A percentile compares a stretch with the other conserved stretches of the same genome.
Evolutionary conservation across 2,113 vertebrate species (phyloP).

Genomic region (Chrysemys picta): DNA sequence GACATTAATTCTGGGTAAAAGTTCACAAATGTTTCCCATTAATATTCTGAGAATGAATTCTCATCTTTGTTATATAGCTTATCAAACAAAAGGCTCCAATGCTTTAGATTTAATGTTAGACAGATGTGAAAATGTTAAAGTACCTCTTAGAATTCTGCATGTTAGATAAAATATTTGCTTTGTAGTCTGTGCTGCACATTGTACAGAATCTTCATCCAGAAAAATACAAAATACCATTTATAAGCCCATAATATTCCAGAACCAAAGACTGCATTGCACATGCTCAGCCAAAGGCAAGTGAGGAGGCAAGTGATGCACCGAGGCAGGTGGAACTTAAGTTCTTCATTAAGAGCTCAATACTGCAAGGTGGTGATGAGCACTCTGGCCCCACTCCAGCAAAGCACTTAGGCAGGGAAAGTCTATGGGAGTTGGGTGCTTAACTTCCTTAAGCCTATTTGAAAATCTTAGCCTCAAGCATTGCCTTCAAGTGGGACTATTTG

Average conservation of each 20-base stretch:
- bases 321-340: background rate
- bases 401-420: conserved; percentile 41
- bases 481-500: background rate
- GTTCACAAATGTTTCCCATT: conserved; percentile 15
- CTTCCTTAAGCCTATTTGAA: conserved; percentile 22
- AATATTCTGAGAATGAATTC: conserved; percentile 59
- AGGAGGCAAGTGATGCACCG: conserved; percentile 1
- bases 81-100: conserved; percentile 59
- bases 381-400: conserved; percentile 42
- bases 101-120: conserved; percentile 52
- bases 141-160: conserved; percentile 27
- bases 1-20: conserved; percentile 45
- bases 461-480: conserved; percentile 24
- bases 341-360: background rate
- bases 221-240: conserved; percentile 54
- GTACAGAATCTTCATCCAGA: conserved; percentile 35
- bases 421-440: conserved; percentile 22
- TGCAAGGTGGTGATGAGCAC: conserved; percentile 2
- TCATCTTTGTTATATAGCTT: conserved; percentile 7
- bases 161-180: conserved; percentile 42
- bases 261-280: conserved; percentile 18
- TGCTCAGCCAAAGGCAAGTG: conserved; percentile 25
- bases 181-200: conserved; percentile 21
- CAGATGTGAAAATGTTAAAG: conserved; percentile 40
- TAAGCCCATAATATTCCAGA: conserved; percentile 34